A percentile compares a stretch with the other conserved stretches of the same genome.
Conservation (phyloP, 2,888 invertebrate species). For the Oscheius sp. region DNA sequence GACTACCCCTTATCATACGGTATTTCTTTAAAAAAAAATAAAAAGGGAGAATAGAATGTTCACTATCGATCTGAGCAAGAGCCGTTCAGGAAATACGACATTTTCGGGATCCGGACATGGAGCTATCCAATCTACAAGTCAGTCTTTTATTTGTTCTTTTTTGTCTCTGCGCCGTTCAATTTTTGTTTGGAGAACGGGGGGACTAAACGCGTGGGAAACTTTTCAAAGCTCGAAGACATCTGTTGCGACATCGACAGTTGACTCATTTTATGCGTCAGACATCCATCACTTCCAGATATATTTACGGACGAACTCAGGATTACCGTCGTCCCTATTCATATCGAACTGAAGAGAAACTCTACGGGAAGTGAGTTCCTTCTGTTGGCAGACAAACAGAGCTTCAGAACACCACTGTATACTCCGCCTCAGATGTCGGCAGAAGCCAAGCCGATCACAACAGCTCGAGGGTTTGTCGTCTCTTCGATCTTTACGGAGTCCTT, state of each 20-base stretch:
- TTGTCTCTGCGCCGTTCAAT: background rate
- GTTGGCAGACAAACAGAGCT: too few relatives aligned
- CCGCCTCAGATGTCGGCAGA: conserved; percentile 63
- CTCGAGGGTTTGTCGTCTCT: conserved; percentile 44
- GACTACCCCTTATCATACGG: conserved; percentile 66
- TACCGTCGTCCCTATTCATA: conserved; percentile 65
- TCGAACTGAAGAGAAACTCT: conserved; percentile 52
- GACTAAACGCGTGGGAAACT: conserved; percentile 3
- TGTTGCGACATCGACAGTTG: background rate
- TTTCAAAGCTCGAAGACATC: background rate
- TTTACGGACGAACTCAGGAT: conserved; percentile 66
- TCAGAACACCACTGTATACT: conserved; percentile 61
- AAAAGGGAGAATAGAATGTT: background rate
- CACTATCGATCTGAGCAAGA: background rate
- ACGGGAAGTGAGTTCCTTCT: too few relatives aligned
- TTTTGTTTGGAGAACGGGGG: conserved; percentile 14
- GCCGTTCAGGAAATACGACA: conserved; percentile 66
- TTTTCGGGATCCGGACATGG: conserved; percentile 69
- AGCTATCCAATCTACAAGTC: conserved; percentile 69
- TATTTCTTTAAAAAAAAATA: background rate
- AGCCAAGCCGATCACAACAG: conserved; percentile 50
- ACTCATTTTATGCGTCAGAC: background rate
- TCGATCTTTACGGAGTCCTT: background rate
- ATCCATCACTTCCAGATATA: conserved; percentile 54
- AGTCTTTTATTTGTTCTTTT: conserved; percentile 8